phyloP scores from a whole-genome alignment of 2,113 vertebrate species.

The Macrotus californicus region DNA sequence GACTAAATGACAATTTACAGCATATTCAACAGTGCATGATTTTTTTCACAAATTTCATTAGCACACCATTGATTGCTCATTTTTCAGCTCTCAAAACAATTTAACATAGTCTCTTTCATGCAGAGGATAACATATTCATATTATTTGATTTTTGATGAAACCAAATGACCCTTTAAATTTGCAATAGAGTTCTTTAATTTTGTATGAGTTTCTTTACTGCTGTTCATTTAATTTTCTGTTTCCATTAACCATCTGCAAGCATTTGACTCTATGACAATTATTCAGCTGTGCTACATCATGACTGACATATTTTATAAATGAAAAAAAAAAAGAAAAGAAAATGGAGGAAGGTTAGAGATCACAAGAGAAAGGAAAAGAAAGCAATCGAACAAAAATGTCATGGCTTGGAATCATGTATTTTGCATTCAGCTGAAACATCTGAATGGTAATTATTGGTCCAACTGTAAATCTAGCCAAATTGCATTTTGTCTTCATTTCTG shows the following conservation, averaged over 20 bases:
- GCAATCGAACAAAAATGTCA: conserved; percentile 74
- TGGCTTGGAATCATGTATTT: conserved; percentile 77
- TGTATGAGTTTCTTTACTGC: conserved; percentile 83
- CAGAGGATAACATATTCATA: conserved; percentile 81
- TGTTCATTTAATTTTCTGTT: conserved; percentile 85
- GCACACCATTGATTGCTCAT: conserved; percentile 78
- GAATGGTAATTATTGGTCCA: conserved; percentile 78
- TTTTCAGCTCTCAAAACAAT: conserved; percentile 82
- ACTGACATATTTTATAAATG: conserved; percentile 80
- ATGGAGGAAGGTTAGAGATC: conserved; percentile 60
- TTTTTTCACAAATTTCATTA: conserved; percentile 82
- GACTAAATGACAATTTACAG: conserved; percentile 56
- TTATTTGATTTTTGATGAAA: conserved; percentile 85
- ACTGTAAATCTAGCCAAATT: conserved; percentile 82
- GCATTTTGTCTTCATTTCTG: conserved; percentile 81
- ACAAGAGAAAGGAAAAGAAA: conserved; percentile 67
- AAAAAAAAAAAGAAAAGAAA: conserved; percentile 69
- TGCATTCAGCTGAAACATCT: conserved; percentile 80
- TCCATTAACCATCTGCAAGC: conserved; percentile 85
- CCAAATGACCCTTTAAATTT: conserved; percentile 84
- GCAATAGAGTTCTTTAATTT: conserved; percentile 82
- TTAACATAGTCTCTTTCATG: conserved; percentile 80
- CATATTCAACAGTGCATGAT: conserved; percentile 75
- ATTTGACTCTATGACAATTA: conserved; percentile 82
- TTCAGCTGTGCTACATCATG: conserved; percentile 82